Conservation (phyloP, 2,888 invertebrate species). For the Sinotaia quadrata region DNA sequence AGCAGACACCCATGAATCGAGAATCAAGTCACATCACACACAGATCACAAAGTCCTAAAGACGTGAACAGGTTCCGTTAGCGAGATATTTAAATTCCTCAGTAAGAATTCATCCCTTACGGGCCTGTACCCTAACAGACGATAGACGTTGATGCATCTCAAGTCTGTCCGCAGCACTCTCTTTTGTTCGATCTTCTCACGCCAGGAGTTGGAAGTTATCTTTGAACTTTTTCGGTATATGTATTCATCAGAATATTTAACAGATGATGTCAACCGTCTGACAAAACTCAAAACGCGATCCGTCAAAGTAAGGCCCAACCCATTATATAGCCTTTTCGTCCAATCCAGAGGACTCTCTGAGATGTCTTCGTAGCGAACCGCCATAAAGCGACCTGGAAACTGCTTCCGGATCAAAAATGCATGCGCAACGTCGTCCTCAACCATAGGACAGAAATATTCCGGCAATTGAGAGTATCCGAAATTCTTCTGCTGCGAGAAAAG, state of each 20-base stretch:
- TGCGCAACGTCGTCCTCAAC: constrained; percentile 17
- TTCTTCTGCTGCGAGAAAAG: constrained; percentile 6
- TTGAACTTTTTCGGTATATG: constrained; percentile 8
- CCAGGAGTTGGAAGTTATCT: constrained; percentile 1
- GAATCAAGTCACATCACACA: too few relatives aligned
- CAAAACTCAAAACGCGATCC: background rate
- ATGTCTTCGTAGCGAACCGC: constrained; percentile 24
- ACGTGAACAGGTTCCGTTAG: background rate
- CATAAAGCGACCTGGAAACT: constrained; percentile 10
- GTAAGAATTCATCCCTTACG: background rate
- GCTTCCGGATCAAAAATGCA: constrained; percentile 5
- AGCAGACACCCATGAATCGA: too few relatives aligned
- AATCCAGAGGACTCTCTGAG: constrained; percentile 5
- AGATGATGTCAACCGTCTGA: constrained; percentile 7
- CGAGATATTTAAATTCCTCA: constrained; percentile 6
- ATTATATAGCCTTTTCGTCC: constrained; percentile 4
- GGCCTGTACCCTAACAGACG: constrained; percentile 14
- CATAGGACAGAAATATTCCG: constrained; percentile 5
- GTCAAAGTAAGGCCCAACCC: constrained; percentile 7
- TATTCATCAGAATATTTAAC: background rate
- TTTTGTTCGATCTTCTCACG: background rate
- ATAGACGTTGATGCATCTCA: constrained; percentile 1
- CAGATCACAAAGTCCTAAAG: too few relatives aligned
- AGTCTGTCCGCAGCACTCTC: background rate
- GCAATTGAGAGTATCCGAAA: constrained; percentile 9